Evolutionary conservation across 2,888 invertebrate genomes (phyloP), one percentile per base, ranked within the genome.

Genomic region (Phengaris arion): DNA sequence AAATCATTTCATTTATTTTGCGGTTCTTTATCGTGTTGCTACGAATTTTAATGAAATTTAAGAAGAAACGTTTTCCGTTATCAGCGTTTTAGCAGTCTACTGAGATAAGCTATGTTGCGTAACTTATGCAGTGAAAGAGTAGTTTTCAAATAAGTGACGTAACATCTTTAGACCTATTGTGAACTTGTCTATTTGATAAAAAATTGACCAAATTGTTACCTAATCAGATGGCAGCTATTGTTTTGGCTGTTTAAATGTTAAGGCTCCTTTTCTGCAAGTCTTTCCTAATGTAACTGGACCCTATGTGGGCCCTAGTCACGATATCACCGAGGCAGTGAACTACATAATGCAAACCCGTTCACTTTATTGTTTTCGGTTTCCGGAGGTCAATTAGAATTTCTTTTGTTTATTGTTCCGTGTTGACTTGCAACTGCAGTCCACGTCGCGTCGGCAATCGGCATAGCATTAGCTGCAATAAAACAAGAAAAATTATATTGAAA

Each of bases 311-410:
- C 48, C 48, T 64, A 45, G 64, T 22, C 64, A 35, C 64, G 64
- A 64, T 35, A 35, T 59, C 59, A 59, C 64, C 64, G 22, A 64
- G 84, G 84, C 80, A 80, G 85, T 84, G 85, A 86, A 87, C 85
- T 84, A 79, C 77, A 78, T 77, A 80, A 79, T 77, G 79, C 77
- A 78, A 79, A 79, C 80, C 80, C 80, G 83, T 81, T 80, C 82
- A 79, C 78, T 78, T 82, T 81, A 84, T 86, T 86, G 85, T 85
- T 83, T 82, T 81, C 80, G 77, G 84, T 83, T 86, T 88, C 87
- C 88, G 85, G 84, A 78, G 80, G 78, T 79, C 80, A 80, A 80
- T 80, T 80, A 79, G 76, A 77, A 78, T 77, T 79, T 80, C 79
- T 80, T 80, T 82, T 81, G 80, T 80, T 79, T 79, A 77, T 78